Percentiles rank a stretch among this genome's conserved stretches.
Evolutionary conservation across 2,888 invertebrate genomes (phyloP).

Genomic region (Pyrocoelia pectoralis): DNA sequence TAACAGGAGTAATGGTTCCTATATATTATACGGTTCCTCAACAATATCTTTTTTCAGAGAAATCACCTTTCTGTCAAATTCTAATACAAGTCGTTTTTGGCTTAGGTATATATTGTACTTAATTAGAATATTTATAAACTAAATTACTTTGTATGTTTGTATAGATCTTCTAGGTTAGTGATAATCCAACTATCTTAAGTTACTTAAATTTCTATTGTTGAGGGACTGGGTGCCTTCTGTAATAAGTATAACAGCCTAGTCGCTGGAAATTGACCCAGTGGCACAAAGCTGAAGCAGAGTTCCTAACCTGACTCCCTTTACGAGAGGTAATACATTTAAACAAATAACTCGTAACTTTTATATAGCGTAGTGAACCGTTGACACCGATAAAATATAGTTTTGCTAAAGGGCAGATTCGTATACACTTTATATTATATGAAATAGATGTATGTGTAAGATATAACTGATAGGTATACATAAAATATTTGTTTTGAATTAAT

Average conservation of each 20-base stretch:
- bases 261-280: slow-evolving; percentile 42
- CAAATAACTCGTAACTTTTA: slow-evolving; percentile 57
- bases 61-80: background rate
- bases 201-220: slow-evolving; percentile 55
- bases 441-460: slow-evolving; percentile 57
- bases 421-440: slow-evolving; percentile 57
- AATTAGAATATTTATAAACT: slow-evolving; percentile 9
- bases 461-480: slow-evolving; percentile 50
- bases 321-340: slow-evolving; percentile 55
- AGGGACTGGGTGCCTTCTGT: slow-evolving; percentile 62
- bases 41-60: slow-evolving; percentile 51
- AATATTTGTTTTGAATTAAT: slow-evolving; percentile 35
- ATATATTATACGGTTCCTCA: slow-evolving; percentile 59
- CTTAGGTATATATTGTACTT: slow-evolving; percentile 18
- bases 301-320: slow-evolving; percentile 59
- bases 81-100: too few relatives aligned
- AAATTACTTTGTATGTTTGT: slow-evolving; percentile 1
- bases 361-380: slow-evolving; percentile 58
- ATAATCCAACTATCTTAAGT: slow-evolving; percentile 6
- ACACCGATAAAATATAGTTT: slow-evolving; percentile 58
- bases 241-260: slow-evolving; percentile 51
- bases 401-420: slow-evolving; percentile 58
- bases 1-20: slow-evolving; percentile 59
- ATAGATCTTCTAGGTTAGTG: background rate
- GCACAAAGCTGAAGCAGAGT: slow-evolving; percentile 57